Conservation (phyloP, 2,888 invertebrate species). For the Drosophila paucipuncta region DNA sequence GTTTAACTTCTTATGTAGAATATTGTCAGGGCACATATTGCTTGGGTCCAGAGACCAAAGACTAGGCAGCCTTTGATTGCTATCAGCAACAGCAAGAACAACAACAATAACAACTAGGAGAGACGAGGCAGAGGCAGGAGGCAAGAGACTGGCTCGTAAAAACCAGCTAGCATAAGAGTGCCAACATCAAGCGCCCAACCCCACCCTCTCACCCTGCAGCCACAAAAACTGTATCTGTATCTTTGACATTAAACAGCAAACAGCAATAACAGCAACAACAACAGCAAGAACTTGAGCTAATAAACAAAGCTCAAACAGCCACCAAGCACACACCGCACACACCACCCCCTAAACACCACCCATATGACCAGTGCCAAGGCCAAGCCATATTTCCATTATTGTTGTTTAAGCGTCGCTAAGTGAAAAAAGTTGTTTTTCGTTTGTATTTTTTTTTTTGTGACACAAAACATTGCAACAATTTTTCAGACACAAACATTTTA, state of each 20-base stretch:
- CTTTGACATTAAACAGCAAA: conserved; percentile 55
- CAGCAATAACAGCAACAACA: conserved; percentile 9
- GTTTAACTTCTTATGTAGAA: conserved; percentile 19
- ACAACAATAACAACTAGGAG: conserved; percentile 2
- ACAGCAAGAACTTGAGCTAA: conserved; percentile 47
- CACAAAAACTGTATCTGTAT: conserved; percentile 39
- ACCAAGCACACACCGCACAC: conserved; percentile 6
- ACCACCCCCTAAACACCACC: not conserved
- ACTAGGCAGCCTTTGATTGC: conserved; percentile 52
- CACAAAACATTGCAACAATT: conserved; percentile 34
- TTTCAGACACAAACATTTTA: conserved; percentile 7
- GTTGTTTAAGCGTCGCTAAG: conserved; percentile 63
- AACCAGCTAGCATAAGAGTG: conserved; percentile 16
- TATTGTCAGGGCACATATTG: conserved; percentile 23
- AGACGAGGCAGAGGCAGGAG: not conserved
- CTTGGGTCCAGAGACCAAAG: conserved; percentile 20
- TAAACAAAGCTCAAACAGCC: conserved; percentile 49
- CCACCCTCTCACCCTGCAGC: not conserved
- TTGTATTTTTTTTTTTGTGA: not conserved
- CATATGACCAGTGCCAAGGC: conserved; percentile 1
- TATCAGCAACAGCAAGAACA: conserved; percentile 41
- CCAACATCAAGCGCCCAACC: not conserved
- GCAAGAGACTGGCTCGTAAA: conserved; percentile 51
- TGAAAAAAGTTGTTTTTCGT: conserved; percentile 58
- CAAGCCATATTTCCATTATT: conserved; percentile 39